These are phyloP conservation scores for Falcaria lacertinaria DNA, from an alignment of 2,888 invertebrate genomes.

Conservation along the genomic window DNA sequence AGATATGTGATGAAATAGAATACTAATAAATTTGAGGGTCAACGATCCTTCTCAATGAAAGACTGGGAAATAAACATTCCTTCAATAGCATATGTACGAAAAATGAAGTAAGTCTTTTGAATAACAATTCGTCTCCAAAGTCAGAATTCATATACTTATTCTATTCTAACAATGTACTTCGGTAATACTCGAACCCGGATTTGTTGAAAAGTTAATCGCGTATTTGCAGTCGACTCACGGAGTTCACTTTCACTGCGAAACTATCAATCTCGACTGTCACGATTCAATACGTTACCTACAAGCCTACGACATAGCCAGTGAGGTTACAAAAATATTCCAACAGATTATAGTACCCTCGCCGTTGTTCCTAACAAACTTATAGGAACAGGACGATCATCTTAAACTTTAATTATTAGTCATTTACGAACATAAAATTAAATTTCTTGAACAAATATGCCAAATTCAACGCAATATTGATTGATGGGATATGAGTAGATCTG, in stretches of 20 bases:
- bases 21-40: slow-evolving; percentile 30
- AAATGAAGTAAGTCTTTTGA: slow-evolving; percentile 23
- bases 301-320: slow-evolving; percentile 2
- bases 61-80: slow-evolving; percentile 24
- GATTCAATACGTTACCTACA: slow-evolving; percentile 42
- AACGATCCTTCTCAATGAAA: slow-evolving; percentile 29
- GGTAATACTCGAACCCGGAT: slow-evolving; percentile 30
- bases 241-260: slow-evolving; percentile 57
- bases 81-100: slow-evolving; percentile 17
- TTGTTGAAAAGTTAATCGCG: slow-evolving; percentile 26
- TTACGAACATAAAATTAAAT: too few relatives aligned
- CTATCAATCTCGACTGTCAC: slow-evolving; percentile 56
- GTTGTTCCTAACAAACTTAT: too few relatives aligned
- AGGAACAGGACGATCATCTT: too few relatives aligned
- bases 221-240: slow-evolving; percentile 47
- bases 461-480: too few relatives aligned
- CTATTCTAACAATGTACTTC: slow-evolving; percentile 16
- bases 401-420: too few relatives aligned
- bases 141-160: slow-evolving; percentile 16
- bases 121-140: slow-evolving; percentile 20
- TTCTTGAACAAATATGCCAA: too few relatives aligned
- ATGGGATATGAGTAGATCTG: too few relatives aligned
- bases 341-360: too few relatives aligned
- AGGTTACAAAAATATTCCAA: too few relatives aligned
- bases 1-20: slow-evolving; percentile 20